A percentile compares a stretch with the other conserved stretches of the same genome.
Conservation (phyloP, 2,797 vertebrate species). For the Benthosema pterotum region DNA sequence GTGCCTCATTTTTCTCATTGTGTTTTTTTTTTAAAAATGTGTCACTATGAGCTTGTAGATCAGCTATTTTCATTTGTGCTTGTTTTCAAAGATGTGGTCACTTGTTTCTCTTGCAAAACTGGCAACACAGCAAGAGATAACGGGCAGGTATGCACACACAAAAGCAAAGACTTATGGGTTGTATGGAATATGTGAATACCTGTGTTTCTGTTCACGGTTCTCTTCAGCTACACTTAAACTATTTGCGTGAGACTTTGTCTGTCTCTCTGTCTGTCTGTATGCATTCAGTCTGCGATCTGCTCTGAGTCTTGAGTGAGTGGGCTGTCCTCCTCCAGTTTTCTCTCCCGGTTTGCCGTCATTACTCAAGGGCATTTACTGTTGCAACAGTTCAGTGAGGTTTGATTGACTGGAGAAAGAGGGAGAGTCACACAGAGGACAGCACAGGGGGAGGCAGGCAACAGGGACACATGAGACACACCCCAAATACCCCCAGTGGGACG, state of each 20-base stretch:
- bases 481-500: slow-evolving; percentile 34
- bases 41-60: too few relatives aligned
- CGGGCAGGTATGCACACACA: too few relatives aligned
- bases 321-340: slow-evolving; percentile 47
- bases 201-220: slow-evolving; percentile 56
- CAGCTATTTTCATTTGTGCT: too few relatives aligned
- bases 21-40: too few relatives aligned
- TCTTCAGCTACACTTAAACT: slow-evolving; percentile 33
- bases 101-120: too few relatives aligned
- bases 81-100: too few relatives aligned
- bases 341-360: slow-evolving; percentile 51
- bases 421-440: slow-evolving; percentile 21
- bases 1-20: too few relatives aligned
- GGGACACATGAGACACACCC: slow-evolving; percentile 34
- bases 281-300: slow-evolving; percentile 47
- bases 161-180: too few relatives aligned
- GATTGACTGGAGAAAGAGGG: slow-evolving; percentile 46
- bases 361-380: slow-evolving; percentile 60
- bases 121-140: too few relatives aligned
- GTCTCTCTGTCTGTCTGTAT: too few relatives aligned
- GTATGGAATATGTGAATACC: too few relatives aligned
- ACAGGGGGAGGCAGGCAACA: slow-evolving; percentile 34
- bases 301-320: slow-evolving; percentile 43
- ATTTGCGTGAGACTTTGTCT: slow-evolving; percentile 15
- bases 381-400: slow-evolving; percentile 44